phyloP scores from a whole-genome alignment of 2,113 vertebrate species.

The Chrysochloris asiatica region DNA sequence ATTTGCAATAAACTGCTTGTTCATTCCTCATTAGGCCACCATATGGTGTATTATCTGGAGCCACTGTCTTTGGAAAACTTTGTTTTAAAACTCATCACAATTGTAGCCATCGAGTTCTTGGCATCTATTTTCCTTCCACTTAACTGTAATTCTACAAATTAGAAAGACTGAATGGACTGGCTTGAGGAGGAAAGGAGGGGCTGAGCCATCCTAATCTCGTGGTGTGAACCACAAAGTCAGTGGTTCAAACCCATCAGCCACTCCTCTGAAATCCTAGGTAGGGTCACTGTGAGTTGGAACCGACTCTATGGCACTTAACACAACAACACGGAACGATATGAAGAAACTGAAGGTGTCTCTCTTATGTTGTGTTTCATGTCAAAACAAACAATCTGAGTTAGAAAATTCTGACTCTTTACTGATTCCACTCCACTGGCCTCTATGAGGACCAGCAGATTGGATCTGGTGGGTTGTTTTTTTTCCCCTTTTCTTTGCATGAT shows the following conservation, averaged over 20 bases:
- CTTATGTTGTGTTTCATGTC: background rate
- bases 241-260: no score
- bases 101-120: background rate
- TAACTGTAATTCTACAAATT: slow-evolving; percentile 41
- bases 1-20: background rate
- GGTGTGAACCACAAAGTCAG: no score
- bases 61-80: slow-evolving; percentile 34
- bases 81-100: slow-evolving; percentile 24
- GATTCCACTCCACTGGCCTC: background rate
- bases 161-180: slow-evolving; percentile 16
- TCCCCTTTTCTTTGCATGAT: background rate
- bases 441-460: background rate
- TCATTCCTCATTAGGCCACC: slow-evolving; percentile 14
- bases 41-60: background rate
- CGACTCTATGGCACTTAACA: background rate
- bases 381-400: background rate
- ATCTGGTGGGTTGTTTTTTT: background rate
- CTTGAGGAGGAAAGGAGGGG: background rate
- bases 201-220: background rate
- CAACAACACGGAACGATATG: background rate
- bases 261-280: no score
- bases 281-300: no score
- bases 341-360: background rate
- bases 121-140: slow-evolving; percentile 34
- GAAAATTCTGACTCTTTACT: background rate